Base-by-base conservation (phyloP, 1,140 invertebrate genomes). In the Drosophila nigrodunni region DNA sequence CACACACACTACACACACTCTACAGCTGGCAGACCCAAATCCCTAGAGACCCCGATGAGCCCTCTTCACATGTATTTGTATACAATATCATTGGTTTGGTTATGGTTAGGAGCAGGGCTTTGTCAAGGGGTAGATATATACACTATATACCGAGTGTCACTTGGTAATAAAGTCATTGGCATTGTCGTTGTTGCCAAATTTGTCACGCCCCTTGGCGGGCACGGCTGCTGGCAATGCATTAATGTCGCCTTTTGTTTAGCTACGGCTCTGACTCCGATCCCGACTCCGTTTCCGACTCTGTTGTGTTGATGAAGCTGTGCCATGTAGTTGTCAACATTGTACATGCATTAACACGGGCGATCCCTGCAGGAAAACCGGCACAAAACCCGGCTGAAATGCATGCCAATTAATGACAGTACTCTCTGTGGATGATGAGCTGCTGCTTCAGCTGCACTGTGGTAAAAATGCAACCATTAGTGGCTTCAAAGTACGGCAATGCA, bases 181-280 rank as follows among this genome's bases (percentile, higher is more conserved):
- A 67, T 58, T 80, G 68, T 44, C 49, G 39, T 75, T 78, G 81
- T 88, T 70, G 78, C 81, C 77, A 70, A 87, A 90, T 87, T 90
- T 85, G 88, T 90, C 87, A 90, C 88, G 88, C 88, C 87, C 88
- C 88, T 89, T 90, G 81, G 77, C 72, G 82, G 72, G 52, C 62
- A 66, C 68, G 78, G 82, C 82, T 85, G 82, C 77, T 69, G 78
- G 81, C 87, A 74, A 71, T 88, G 83, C 85, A 89, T 88, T 88
- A 88, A 83, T 89, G 85, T 85, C 77, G 80, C 77, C 83, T 74
- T 88, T 88, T 88, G 85, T 88, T 82, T 88, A 71, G 71, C 72
- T 47, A 64, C 61, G 68, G 64, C 50, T 18, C 9, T 15, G 39
- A n/a, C 44, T 49, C 15, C 13, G 9, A 9, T 15, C 57, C 11